These are phyloP conservation scores for Solen grandis DNA, from an alignment of 1,140 invertebrate genomes.

Conservation along the genomic window DNA sequence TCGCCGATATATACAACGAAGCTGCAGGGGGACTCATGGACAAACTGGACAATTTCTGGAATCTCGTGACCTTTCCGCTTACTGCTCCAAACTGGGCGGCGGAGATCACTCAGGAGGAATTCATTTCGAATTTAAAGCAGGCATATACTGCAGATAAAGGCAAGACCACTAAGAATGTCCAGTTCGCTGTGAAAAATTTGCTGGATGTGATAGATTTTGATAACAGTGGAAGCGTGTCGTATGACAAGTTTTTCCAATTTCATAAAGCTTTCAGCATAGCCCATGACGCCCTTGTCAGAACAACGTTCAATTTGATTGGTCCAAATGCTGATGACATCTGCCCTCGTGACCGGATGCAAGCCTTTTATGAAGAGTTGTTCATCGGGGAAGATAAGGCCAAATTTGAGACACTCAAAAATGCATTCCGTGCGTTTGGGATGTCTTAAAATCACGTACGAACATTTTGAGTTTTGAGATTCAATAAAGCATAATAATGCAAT, in stretches of 20 bases:
- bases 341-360: conserved; percentile 18
- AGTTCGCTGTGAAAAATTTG: conserved; percentile 10
- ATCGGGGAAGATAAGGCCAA: conserved; percentile 36
- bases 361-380: conserved; percentile 43
- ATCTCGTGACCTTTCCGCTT: conserved; percentile 12
- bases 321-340: conserved; percentile 32
- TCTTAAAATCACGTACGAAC: not conserved
- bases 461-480: too few relatives aligned
- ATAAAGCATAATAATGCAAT: too few relatives aligned
- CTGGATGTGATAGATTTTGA: conserved; percentile 23
- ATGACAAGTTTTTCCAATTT: conserved; percentile 55
- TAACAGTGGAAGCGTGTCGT: conserved; percentile 19
- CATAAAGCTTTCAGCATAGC: conserved; percentile 39
- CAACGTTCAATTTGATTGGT: conserved; percentile 51
- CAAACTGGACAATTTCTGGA: conserved; percentile 41
- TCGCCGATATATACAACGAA: conserved; percentile 7
- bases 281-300: conserved; percentile 36
- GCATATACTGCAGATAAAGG: conserved; percentile 25
- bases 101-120: conserved; percentile 27
- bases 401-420: conserved; percentile 41
- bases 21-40: not conserved
- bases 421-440: conserved; percentile 43
- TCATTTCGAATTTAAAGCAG: conserved; percentile 6
- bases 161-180: not conserved
- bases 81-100: conserved; percentile 15